phyloP scores from a whole-genome alignment of 2,888 invertebrate species.

The Ptilodon capucinus region DNA sequence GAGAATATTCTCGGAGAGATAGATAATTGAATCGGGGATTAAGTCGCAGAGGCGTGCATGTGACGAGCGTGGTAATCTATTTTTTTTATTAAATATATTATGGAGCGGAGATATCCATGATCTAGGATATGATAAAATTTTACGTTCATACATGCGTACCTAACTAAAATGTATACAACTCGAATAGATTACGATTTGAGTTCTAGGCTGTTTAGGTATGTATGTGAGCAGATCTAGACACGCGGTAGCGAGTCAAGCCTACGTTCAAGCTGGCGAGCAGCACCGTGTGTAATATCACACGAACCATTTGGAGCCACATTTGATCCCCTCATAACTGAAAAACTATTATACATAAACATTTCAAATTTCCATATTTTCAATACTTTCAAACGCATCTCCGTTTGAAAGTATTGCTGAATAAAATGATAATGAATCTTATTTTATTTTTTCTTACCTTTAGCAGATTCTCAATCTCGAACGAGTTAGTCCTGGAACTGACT shows the following conservation, averaged over 20 bases:
- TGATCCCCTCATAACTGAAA: too few species aligned
- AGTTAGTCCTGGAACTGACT: slow-evolving; percentile 92
- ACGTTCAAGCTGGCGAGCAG: too few species aligned
- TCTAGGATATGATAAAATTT: neutral
- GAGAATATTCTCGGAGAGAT: slow-evolving; percentile 44
- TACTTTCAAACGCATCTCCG: too few species aligned
- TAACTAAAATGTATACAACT: neutral
- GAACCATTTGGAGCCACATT: too few species aligned
- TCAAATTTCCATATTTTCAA: too few species aligned
- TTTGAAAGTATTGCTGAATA: too few species aligned
- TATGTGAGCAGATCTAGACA: too few species aligned
- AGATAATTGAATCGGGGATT: slow-evolving; percentile 59
- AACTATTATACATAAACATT: too few species aligned
- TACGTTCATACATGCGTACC: neutral
- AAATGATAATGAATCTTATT: neutral
- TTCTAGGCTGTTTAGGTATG: too few species aligned
- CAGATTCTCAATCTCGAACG: slow-evolving; percentile 97
- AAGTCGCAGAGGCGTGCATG: slow-evolving; percentile 45
- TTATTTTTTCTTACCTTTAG: slow-evolving; percentile 84
- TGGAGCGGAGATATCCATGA: neutral
- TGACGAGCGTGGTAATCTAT: slow-evolving; percentile 37
- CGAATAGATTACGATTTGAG: too few species aligned
- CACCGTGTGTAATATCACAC: too few species aligned
- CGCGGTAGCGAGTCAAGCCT: too few species aligned
- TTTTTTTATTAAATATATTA: slow-evolving; percentile 18